Base-by-base conservation (phyloP, 2,113 vertebrate species). In the Centropus bengalensis region DNA sequence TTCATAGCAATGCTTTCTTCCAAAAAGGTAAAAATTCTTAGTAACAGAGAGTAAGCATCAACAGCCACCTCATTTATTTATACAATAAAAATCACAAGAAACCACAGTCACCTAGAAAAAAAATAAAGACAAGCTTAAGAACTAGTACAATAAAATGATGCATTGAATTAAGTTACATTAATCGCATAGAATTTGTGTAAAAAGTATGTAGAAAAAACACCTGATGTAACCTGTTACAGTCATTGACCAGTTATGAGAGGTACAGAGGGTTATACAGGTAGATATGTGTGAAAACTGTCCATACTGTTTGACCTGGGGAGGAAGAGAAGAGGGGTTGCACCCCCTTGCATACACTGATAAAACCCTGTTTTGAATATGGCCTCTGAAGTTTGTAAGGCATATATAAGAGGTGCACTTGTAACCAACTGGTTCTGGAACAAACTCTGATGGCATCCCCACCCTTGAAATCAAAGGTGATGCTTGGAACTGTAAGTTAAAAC, bases 131-230 rank as follows among this genome's bases (percentile, higher is more conserved):
- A 98, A 98, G 98, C 98, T 98, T 98, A 99, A 99, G 98, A 99
- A 98, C 98, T 99, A 99, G 98, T 98, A 99, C 98, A 99, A 99
- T 98, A 99, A 99, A 99, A 99, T 98, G 98, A 99, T 99, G 98
- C 98, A 99, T 98, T 98, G 98, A 99, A 99, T 98, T 98, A 98
- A 98, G 99, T 99, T 99, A 99, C 98, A 99, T 99, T 99, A 99
- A 99, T 99, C 98, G 98, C 98, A 99, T 99, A 99, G 98, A 99
- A 99, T 99, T 98, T 99, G 99, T 99, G 99, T 99, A 99, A 99
- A 99, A 99, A 99, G 99, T 99, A 99, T 99, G 99, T 99, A 99
- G 99, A 99, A 99, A 96, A 99, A 99, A 99, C 99, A 99, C 99
- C 99, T 99, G 99, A 99, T 99, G 99, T 99, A 98, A 99, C 99